phyloP scores from a whole-genome alignment of 1,140 invertebrate species.

The Catajapyx aquilonaris region DNA sequence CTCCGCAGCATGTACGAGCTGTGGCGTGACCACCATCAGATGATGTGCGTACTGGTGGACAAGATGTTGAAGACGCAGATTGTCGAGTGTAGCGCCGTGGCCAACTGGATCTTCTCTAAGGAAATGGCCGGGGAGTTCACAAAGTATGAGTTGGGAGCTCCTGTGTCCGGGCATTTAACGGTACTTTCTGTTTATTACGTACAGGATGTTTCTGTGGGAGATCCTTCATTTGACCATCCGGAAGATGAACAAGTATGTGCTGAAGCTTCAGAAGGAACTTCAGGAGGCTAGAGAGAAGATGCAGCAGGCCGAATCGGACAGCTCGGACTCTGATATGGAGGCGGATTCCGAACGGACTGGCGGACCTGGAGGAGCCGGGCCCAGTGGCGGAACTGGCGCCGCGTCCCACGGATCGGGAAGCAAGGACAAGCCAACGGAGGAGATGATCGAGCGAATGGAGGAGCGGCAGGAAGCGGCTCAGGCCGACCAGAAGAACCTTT shows the following conservation, averaged over 20 bases:
- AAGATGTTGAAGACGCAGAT: conserved; percentile 96
- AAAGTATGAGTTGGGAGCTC: too few relatives aligned
- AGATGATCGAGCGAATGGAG: conserved; percentile 84
- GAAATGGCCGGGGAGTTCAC: conserved; percentile 88
- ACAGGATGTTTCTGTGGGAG: conserved; percentile 84
- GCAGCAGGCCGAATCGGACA: conserved; percentile 46
- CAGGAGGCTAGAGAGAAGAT: conserved; percentile 67
- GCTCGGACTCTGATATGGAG: conserved; percentile 21
- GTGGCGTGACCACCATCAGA: conserved; percentile 85
- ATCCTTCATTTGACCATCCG: conserved; percentile 86
- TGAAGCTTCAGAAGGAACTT: conserved; percentile 63
- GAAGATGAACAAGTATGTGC: conserved; percentile 91
- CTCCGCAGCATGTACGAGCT: conserved; percentile 81
- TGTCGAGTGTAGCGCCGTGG: conserved; percentile 87
- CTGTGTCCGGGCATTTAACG: too few relatives aligned
- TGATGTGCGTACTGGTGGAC: conserved; percentile 89
- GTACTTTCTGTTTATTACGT: conserved; percentile 6
- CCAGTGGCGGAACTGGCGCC: conserved; percentile 27
- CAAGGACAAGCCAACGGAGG: conserved; percentile 58
- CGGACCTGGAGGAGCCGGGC: conserved; percentile 17
- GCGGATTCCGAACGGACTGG: conserved; percentile 57
- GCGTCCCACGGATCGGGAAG: conserved; percentile 22
- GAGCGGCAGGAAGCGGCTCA: conserved; percentile 83
- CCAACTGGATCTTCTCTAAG: conserved; percentile 96
- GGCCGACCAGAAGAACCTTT: conserved; percentile 89